Evolutionary conservation across 2,113 vertebrate species (phyloP).

Genomic region (Myrmecophaga tridactyla): DNA sequence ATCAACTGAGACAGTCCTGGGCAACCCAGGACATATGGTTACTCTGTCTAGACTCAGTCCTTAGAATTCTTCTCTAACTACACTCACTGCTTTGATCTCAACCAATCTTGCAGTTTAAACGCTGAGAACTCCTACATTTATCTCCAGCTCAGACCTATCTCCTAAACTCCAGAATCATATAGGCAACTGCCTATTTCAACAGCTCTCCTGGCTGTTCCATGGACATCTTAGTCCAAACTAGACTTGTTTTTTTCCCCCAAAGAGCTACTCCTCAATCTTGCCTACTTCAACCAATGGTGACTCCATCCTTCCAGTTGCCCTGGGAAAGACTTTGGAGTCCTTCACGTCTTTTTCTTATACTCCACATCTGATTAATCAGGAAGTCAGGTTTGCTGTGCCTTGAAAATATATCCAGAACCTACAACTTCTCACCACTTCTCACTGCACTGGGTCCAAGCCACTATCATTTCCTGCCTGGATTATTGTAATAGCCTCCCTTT

Average conservation of each 20-base stretch:
- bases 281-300: not conserved
- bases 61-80: not conserved
- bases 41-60: not conserved
- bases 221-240: not conserved
- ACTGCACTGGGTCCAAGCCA: not conserved
- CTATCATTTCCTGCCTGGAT: not conserved
- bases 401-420: not conserved
- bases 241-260: not conserved
- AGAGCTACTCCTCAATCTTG: not conserved
- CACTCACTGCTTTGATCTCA: not conserved
- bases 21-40: not conserved
- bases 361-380: not conserved
- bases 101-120: not conserved
- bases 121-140: not conserved
- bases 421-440: not conserved
- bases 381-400: not conserved
- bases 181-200: not conserved
- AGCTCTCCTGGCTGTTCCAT: not conserved
- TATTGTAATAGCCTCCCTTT: not conserved
- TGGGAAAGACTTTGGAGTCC: not conserved
- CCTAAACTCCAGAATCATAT: not conserved
- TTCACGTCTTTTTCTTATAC: not conserved
- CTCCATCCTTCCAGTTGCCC: not conserved
- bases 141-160: not conserved
- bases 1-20: not conserved